A percentile compares a stretch with the other conserved stretches of the same genome.
These are phyloP conservation scores for Apteryx mantelli DNA, from an alignment of 2,113 vertebrate species.

Conservation along the genomic window DNA sequence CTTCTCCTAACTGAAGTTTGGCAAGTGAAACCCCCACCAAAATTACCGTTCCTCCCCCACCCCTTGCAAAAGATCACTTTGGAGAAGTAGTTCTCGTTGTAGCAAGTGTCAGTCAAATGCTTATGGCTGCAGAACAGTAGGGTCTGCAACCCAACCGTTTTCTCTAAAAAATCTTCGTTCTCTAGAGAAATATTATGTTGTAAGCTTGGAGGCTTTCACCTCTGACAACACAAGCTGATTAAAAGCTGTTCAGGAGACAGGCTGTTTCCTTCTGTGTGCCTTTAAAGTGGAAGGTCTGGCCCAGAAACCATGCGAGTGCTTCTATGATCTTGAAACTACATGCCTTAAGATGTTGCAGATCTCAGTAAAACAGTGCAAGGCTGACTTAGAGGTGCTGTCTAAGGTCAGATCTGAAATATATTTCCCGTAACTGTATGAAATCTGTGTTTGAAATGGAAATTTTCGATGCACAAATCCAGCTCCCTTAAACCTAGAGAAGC, in stretches of 20 bases:
- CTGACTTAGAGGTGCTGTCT: slow-evolving; percentile 36
- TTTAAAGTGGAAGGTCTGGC: slow-evolving; percentile 48
- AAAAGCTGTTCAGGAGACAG: slow-evolving; percentile 20
- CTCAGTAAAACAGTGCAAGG: background rate
- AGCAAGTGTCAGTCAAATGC: background rate
- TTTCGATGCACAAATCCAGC: slow-evolving; percentile 17
- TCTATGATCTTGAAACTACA: slow-evolving; percentile 15
- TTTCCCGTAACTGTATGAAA: background rate
- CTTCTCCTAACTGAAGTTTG: background rate
- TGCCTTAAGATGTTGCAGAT: background rate
- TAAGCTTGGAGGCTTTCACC: background rate
- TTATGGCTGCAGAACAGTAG: background rate
- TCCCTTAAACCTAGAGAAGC: slow-evolving; percentile 26
- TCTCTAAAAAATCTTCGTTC: background rate
- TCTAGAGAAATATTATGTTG: background rate
- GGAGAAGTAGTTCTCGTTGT: background rate
- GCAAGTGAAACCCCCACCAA: background rate
- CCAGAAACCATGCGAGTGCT: slow-evolving; percentile 31
- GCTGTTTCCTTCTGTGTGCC: background rate
- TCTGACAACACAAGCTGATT: background rate
- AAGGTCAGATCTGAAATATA: slow-evolving; percentile 19
- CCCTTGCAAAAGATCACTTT: background rate
- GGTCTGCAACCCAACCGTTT: background rate
- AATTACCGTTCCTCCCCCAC: background rate
- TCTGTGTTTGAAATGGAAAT: slow-evolving; percentile 40